Percentiles rank a stretch among this genome's conserved stretches.
phyloP scores from a whole-genome alignment of 2,113 vertebrate species.

The Eurystomus gularis region DNA sequence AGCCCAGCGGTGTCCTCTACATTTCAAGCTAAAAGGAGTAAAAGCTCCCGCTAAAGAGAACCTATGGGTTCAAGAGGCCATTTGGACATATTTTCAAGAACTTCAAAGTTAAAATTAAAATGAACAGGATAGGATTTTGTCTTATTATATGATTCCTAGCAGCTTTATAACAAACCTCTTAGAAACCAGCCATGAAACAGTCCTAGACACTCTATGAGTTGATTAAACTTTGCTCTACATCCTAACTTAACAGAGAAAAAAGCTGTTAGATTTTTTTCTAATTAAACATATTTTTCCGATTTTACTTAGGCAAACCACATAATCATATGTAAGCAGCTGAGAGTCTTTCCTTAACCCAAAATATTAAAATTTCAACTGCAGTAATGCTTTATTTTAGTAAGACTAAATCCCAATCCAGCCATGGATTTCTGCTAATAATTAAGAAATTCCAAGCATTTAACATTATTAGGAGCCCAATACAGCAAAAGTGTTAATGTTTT shows the following conservation, averaged over 20 bases:
- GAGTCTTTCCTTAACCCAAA: neutral
- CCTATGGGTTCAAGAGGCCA: neutral
- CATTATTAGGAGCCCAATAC: neutral
- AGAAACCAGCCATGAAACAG: neutral
- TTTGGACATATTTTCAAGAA: neutral
- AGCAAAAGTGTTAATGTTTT: neutral
- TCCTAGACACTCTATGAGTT: neutral
- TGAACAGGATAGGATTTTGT: neutral
- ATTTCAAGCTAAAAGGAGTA: neutral
- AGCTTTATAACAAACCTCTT: neutral
- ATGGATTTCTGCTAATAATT: neutral
- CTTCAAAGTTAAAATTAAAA: neutral
- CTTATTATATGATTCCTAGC: neutral
- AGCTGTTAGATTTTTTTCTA: conserved; percentile 6
- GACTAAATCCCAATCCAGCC: neutral
- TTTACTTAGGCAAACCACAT: conserved; percentile 28
- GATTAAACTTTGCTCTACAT: conserved; percentile 8
- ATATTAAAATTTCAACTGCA: neutral
- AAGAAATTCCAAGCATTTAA: neutral
- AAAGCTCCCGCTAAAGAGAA: neutral
- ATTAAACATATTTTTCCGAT: conserved; percentile 1
- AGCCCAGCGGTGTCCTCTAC: accelerated
- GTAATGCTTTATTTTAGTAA: neutral
- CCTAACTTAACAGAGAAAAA: conserved; percentile 6
- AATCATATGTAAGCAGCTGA: conserved; percentile 15